Evolutionary conservation across 2,888 invertebrate species (phyloP).

Genomic region (Eurytoma californica): DNA sequence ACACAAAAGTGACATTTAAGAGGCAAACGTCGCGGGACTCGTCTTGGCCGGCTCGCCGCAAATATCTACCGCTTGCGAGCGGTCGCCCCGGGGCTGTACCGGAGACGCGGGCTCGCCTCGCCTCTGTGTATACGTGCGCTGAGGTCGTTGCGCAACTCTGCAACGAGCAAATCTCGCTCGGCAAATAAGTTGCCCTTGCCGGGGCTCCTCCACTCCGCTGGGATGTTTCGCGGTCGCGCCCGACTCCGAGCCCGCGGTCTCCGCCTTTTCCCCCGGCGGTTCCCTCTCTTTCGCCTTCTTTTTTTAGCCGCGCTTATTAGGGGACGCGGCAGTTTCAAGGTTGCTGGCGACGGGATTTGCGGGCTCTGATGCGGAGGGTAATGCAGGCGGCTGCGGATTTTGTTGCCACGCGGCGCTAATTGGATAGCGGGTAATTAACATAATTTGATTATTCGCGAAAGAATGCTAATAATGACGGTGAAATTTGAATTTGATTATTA

Average conservation of each 20-base stretch:
- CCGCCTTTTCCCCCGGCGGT: no score
- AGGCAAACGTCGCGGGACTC: background rate
- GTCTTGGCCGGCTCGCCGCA: background rate
- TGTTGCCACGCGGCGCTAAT: background rate
- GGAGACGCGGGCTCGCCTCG: background rate
- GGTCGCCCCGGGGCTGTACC: background rate
- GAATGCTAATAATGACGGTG: no score
- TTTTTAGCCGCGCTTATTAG: no score
- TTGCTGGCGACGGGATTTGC: no score
- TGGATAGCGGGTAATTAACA: background rate
- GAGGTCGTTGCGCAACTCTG: background rate
- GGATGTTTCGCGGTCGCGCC: slow-evolving; percentile 1
- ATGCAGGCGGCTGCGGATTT: background rate
- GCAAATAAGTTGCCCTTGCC: slow-evolving; percentile 21
- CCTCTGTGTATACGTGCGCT: background rate
- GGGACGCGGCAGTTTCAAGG: no score
- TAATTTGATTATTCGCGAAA: no score
- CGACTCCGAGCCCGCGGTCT: no score
- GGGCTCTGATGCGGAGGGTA: background rate
- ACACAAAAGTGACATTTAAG: slow-evolving; percentile 13
- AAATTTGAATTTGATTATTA: no score
- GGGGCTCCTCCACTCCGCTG: background rate
- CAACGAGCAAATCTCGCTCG: slow-evolving; percentile 2
- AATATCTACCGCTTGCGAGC: background rate
- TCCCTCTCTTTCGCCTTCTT: no score